These are phyloP conservation scores for Protophormia terraenovae DNA, from an alignment of 2,888 invertebrate species.

Conservation along the genomic window DNA sequence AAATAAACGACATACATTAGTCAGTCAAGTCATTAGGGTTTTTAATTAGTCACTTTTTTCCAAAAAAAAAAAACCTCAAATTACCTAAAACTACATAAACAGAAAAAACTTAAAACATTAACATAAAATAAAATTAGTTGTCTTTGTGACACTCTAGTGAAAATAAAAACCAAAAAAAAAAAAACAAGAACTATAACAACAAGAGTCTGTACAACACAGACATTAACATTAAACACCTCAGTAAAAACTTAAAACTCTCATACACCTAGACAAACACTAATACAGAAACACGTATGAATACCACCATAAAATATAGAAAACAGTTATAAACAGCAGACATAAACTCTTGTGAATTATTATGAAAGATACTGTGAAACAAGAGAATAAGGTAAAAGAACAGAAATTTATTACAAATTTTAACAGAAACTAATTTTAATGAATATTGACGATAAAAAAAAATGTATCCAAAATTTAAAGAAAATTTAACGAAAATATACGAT, in stretches of 20 bases:
- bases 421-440: no score
- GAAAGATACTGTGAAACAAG: background rate
- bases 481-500: no score
- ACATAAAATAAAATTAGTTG: conserved; percentile 60
- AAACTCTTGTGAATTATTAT: background rate
- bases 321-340: background rate
- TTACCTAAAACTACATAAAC: background rate
- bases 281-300: background rate
- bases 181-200: conserved; percentile 20
- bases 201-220: background rate
- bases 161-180: background rate
- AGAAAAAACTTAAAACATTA: conserved; percentile 40
- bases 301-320: background rate
- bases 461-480: no score
- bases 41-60: conserved; percentile 43
- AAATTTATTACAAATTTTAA: no score
- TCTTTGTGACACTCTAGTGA: conserved; percentile 36
- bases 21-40: conserved; percentile 48
- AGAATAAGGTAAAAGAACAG: background rate
- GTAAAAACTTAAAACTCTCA: background rate
- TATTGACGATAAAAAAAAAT: no score
- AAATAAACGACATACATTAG: conserved; percentile 32
- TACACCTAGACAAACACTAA: background rate
- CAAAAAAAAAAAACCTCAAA: background rate
- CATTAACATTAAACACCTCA: conserved; percentile 1